These are phyloP conservation scores for Brachystomella parvula DNA, from an alignment of 1,140 invertebrate genomes.

Conservation along the genomic window DNA sequence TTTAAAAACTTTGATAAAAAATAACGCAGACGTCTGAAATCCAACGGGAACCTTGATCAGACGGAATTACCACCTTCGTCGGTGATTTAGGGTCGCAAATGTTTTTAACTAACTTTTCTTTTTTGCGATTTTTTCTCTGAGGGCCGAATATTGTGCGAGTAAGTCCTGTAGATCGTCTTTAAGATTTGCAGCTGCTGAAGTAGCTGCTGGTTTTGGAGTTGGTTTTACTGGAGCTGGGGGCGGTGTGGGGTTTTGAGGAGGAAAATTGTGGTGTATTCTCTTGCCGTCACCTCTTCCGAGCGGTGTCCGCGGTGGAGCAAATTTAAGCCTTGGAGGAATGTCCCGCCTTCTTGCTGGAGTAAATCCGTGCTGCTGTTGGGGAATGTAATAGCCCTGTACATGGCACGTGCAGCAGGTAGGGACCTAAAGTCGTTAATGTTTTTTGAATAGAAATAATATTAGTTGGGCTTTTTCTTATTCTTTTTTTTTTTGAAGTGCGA, in stretches of 20 bases:
- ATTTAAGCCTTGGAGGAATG: constrained; percentile 42
- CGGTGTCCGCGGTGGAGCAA: constrained; percentile 54
- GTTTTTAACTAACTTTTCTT: constrained; percentile 21
- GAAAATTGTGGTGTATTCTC: too few relatives aligned
- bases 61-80: too few relatives aligned
- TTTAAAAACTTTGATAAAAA: too few relatives aligned
- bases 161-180: constrained; percentile 32
- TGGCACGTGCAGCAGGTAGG: constrained; percentile 78
- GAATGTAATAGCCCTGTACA: constrained; percentile 55
- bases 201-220: constrained; percentile 10
- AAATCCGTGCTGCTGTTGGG: constrained; percentile 23
- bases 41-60: too few relatives aligned
- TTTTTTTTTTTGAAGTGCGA: constrained; percentile 5
- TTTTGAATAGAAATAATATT: background rate
- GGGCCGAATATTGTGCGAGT: constrained; percentile 31
- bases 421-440: constrained; percentile 51
- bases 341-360: constrained; percentile 24
- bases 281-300: constrained; percentile 17
- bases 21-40: too few relatives aligned
- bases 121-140: constrained; percentile 35
- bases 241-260: too few relatives aligned
- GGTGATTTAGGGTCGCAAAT: too few relatives aligned
- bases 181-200: constrained; percentile 15
- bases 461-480: background rate
- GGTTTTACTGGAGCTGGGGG: constrained; percentile 2